Evolutionary conservation across 2,797 vertebrate genomes (phyloP).

Genomic region (Cheirogaleus major): DNA sequence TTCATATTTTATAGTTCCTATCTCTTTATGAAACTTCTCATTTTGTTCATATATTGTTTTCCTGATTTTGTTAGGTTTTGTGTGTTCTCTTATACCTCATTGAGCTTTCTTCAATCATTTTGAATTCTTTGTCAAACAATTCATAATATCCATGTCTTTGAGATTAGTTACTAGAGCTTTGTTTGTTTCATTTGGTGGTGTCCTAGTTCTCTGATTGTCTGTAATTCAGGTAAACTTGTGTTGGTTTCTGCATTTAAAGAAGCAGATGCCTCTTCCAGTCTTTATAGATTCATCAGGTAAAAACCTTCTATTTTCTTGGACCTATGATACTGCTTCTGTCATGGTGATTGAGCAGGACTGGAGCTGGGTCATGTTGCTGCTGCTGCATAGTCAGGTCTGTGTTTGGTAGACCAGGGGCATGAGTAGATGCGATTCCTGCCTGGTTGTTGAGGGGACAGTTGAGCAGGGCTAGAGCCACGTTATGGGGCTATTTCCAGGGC

Average conservation of each 20-base stretch:
- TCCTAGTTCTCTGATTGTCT: neutral
- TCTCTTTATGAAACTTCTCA: neutral
- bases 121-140: neutral
- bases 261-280: neutral
- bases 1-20: neutral
- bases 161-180: neutral
- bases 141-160: neutral
- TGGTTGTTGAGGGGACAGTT: neutral
- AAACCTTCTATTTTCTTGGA: neutral
- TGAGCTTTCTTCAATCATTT: neutral
- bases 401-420: neutral
- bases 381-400: neutral
- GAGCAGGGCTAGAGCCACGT: neutral
- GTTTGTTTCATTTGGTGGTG: neutral
- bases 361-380: neutral
- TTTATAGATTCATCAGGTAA: neutral
- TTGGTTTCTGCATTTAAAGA: neutral
- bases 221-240: neutral
- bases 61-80: neutral
- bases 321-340: neutral
- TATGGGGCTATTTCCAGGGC: neutral
- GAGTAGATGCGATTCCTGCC: neutral
- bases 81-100: neutral
- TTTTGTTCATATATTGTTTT: neutral
- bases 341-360: neutral